Evolutionary conservation across 2,113 vertebrate species (phyloP), one percentile per base, ranked within the genome.

Genomic region (Synchiropus splendidus): DNA sequence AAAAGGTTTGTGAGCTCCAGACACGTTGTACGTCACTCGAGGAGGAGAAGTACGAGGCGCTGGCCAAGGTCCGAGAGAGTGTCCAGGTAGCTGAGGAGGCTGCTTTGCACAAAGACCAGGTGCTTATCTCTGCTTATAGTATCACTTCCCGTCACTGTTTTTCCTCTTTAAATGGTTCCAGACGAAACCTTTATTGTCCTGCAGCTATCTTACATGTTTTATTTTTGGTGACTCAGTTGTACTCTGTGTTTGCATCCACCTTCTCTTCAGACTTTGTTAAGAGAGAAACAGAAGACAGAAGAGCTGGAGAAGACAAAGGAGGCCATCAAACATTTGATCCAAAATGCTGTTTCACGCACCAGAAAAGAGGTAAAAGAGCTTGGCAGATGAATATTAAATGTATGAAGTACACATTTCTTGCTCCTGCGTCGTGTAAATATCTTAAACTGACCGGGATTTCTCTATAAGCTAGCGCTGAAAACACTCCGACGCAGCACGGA

Each of bases 1-100:
- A 81, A 12, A 86, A 89, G 64, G 73, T 86, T 6, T 66, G 72
- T 43, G 90, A 89, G 15, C 83, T 94, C 42, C 89, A 90, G 65
- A 48, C 65, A 6, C 89, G 83, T 42, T 86, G 58, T 36, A 51
- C 50, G 48, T 61, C 16, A 31, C 45, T 91, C 1, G 87, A 92
- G 74, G 81, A 82, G 40, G 87, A 95, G 48, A 91, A 87, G 27
- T 89, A 85, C 0, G 84, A 91, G 27, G 89, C 88, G 17, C 49
- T 92, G 48, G 41, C 62, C 43, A 90, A 86, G 78, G 80, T 90
- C 31, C 70, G 89, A 31, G 85, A 89, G 2, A 91, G 82, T 39
- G 70, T 91, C 56, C 90, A 94, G 69, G 75, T 92, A 36, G 79
- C 90, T 1, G 90, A 97, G 71, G 94, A 97, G 53, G 89, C 88